A percentile compares a stretch with the other conserved stretches of the same genome.
phyloP scores from a whole-genome alignment of 2,888 invertebrate genomes.

The Cephus runcator region DNA sequence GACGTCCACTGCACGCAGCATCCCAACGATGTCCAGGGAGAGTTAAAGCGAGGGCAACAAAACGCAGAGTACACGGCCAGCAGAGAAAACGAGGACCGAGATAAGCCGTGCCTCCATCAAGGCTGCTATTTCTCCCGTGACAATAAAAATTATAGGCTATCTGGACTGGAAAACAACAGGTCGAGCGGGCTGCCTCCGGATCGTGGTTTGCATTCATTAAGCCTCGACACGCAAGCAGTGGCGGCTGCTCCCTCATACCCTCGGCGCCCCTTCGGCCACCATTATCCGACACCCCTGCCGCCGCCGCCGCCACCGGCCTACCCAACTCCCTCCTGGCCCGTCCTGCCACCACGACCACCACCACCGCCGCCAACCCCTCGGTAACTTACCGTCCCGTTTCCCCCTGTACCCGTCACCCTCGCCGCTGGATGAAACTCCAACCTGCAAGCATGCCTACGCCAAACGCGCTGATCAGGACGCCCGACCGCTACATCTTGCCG shows the following conservation, averaged over 20 bases:
- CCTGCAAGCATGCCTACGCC: slow-evolving; percentile 8
- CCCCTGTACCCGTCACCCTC: slow-evolving; percentile 27
- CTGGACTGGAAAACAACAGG: slow-evolving; percentile 73
- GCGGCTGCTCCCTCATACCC: slow-evolving; percentile 37
- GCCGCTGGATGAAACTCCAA: not conserved
- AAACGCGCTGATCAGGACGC: slow-evolving; percentile 9
- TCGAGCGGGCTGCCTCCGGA: slow-evolving; percentile 65
- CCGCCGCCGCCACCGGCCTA: slow-evolving; percentile 33
- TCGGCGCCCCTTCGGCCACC: slow-evolving; percentile 20
- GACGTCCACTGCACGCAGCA: not conserved
- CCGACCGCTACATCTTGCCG: slow-evolving; percentile 31
- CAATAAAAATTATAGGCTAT: slow-evolving; percentile 74
- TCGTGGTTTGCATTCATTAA: slow-evolving; percentile 73
- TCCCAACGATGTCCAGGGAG: slow-evolving; percentile 3
- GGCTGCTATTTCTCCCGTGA: slow-evolving; percentile 71
- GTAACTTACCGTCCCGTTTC: slow-evolving; percentile 34
- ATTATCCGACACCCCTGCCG: slow-evolving; percentile 18
- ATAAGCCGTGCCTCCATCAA: slow-evolving; percentile 67
- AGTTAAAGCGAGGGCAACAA: slow-evolving; percentile 57
- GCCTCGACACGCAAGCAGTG: slow-evolving; percentile 68
- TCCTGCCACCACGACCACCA: slow-evolving; percentile 1
- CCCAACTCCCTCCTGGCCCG: slow-evolving; percentile 28
- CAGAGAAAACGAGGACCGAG: slow-evolving; percentile 60
- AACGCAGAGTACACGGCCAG: slow-evolving; percentile 56
- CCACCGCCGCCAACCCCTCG: slow-evolving; percentile 26